Conservation (phyloP, 2,888 invertebrate species). For the Drosophila prolongata region DNA sequence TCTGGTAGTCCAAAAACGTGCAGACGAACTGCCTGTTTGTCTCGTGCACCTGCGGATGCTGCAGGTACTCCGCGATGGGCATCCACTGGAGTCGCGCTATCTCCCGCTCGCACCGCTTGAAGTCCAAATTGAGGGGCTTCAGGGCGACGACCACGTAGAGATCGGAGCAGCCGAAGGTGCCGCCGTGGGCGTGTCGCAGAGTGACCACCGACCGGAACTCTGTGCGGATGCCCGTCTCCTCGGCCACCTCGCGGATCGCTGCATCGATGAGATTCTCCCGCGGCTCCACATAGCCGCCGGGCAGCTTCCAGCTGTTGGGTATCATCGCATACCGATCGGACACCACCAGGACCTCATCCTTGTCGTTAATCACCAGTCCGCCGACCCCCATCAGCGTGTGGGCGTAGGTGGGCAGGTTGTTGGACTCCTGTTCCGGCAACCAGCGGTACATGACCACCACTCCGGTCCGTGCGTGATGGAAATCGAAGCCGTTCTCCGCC, state of each 20-base stretch:
- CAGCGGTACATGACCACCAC: slow-evolving; percentile 93
- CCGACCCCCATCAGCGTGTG: slow-evolving; percentile 94
- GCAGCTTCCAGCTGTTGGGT: slow-evolving; percentile 91
- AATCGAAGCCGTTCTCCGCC: slow-evolving; percentile 92
- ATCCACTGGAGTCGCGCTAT: slow-evolving; percentile 93
- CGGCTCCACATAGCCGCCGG: slow-evolving; percentile 95
- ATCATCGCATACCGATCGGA: slow-evolving; percentile 87
- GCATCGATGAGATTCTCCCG: slow-evolving; percentile 93
- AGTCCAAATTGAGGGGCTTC: slow-evolving; percentile 87
- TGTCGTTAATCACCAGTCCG: slow-evolving; percentile 90
- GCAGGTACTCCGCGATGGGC: slow-evolving; percentile 89
- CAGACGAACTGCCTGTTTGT: slow-evolving; percentile 89
- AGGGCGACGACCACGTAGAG: slow-evolving; percentile 92
- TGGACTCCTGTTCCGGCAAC: slow-evolving; percentile 87
- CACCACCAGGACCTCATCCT: slow-evolving; percentile 91
- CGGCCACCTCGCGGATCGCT: slow-evolving; percentile 93
- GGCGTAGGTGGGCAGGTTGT: slow-evolving; percentile 89
- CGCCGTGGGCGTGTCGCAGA: slow-evolving; percentile 91
- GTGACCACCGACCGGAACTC: slow-evolving; percentile 91
- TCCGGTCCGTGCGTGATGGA: slow-evolving; percentile 93
- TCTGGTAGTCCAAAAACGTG: slow-evolving; percentile 88
- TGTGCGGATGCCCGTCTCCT: slow-evolving; percentile 94
- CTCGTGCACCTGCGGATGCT: slow-evolving; percentile 89
- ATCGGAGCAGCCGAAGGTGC: slow-evolving; percentile 93
- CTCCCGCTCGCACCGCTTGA: slow-evolving; percentile 90